A percentile compares a stretch with the other conserved stretches of the same genome.
Conservation (phyloP, 53 echinoderm and acorn worm species). For the Apostichopus leukothele region DNA sequence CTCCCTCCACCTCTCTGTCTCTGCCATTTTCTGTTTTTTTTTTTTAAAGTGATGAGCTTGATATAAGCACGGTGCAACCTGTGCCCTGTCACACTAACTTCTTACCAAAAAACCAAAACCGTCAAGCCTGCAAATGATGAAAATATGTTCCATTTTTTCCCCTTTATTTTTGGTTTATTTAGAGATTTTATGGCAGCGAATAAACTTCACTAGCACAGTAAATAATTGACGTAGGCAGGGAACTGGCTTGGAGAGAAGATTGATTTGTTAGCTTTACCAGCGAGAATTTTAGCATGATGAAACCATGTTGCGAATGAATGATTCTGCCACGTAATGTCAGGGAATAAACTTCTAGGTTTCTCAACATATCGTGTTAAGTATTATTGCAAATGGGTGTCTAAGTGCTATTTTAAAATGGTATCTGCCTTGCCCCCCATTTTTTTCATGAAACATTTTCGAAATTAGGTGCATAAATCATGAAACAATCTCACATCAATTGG, state of each 20-base stretch:
- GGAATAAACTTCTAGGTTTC: constrained; percentile 38
- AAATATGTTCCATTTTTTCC: constrained; percentile 44
- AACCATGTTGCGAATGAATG: constrained; percentile 43
- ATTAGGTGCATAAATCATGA: constrained; percentile 40
- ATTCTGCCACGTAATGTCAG: constrained; percentile 12
- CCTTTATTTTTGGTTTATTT: constrained; percentile 40
- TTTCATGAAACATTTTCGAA: constrained; percentile 47
- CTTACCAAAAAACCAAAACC: neutral
- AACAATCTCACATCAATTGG: constrained; percentile 37
- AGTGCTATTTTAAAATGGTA: constrained; percentile 48
- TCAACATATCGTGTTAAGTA: constrained; percentile 43
- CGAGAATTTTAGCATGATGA: constrained; percentile 43
- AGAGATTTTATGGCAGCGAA: constrained; percentile 45
- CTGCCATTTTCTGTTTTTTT: neutral
- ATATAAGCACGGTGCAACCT: constrained; percentile 40
- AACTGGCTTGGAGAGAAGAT: neutral
- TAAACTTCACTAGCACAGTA: constrained; percentile 43
- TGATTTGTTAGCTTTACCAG: constrained; percentile 43
- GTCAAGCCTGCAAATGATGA: constrained; percentile 28
- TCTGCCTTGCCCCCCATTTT: constrained; percentile 27
- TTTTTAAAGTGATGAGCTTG: constrained; percentile 2
- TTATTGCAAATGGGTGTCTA: constrained; percentile 48
- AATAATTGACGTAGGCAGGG: constrained; percentile 42
- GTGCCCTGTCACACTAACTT: constrained; percentile 38
- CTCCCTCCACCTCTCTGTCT: neutral